Base-by-base conservation (phyloP, 37 sponge, comb jelly and placozoan genomes). In the Haliclona indistincta region DNA sequence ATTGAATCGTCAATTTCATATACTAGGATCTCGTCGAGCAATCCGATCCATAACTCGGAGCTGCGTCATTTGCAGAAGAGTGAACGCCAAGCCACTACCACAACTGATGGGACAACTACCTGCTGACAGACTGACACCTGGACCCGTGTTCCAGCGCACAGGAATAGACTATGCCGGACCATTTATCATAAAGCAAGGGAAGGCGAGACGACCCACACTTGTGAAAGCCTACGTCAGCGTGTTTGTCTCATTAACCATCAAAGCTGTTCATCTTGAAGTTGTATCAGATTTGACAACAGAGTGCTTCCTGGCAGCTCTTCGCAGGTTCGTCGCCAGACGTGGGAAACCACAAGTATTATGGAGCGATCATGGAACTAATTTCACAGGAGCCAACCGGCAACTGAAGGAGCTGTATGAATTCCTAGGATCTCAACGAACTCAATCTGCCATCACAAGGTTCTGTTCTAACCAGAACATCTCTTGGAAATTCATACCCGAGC, bases 121-220 rank as follows among this genome's bases (percentile, higher is more conserved):
- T 19, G 13, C 13, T 30, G 51, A 77, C 39, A 44, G 79, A 22
- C 47, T 73, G 13, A 66, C 68, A 2, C 68, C 73, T 41, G 68
- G 58, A 28, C 13, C 47, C 2, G 68, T 43, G 17, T 85, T 85
- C 43, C 30, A 49, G 3, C 17, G 39, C 23, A 58, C 66, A 53
- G 79, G 77, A 38, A 43, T 87, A 1, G 88, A 87, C 66, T 87
- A 75, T 70, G 88, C 88, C 22, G 77, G 88, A 40, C 81, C 81
- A 52, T 33, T 76, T 5, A 54, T 62, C 30, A 49, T 70, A 52
- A 84, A 84, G 45, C 65, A 39, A 30, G 79, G 58, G 19, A 42
- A 23, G 11, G 41, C 49, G 7, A 52, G 67, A 35, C 63, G 52
- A 56, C 68, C 49, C 19, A 51, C 52, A 5, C 28, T 44, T 29